Evolutionary conservation across 2,113 vertebrate genomes (phyloP), one percentile per base, ranked within the genome.

Genomic region (Irena cyanogastra): DNA sequence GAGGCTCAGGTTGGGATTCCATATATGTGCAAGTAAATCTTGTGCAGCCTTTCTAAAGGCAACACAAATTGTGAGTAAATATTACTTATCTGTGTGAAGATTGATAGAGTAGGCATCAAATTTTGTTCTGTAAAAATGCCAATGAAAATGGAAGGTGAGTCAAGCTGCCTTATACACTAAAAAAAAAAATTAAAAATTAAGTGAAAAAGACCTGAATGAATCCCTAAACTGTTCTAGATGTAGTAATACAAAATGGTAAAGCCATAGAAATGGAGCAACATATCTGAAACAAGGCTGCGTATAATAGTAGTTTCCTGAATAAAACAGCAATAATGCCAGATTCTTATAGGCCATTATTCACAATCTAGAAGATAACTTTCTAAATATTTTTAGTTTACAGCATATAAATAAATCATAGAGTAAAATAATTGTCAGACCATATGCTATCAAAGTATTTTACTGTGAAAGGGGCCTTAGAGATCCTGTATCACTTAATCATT

Each of bases 401-500:
- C 33, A 61, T 90, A 49, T 17, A 75, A 92, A 95, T 88, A 94
- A 88, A 86, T 81, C 52, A 42, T 31, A 56, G 9, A 59, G 9
- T 72, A 77, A 90, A 86, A 83, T 91, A 90, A 94, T 83, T 91
- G 47, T 92, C 88, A 94, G 45, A 82, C 61, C 72, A 74, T 70
- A 87, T 94, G 44, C 54, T 87, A 35, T 90, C 42, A 52, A 87
- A 80, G 31, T 90, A 61, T 79, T 95, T 57, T 66, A 56, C 64
- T 76, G 11, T 22, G 3, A 65, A 44, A 50, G 33, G 27, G 27
- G 33, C 61, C 35, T 65, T 74, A 75, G 31, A 70, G 60, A 49
- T 82, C 26, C 56, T 39, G 9, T 70, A 41, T 90, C 42, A 59
- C 68, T 89, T 89, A 80, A 91, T 83, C 11, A 45, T 91, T 89